These are phyloP conservation scores for Sterna hirundo DNA, from an alignment of 2,113 vertebrate species.

Conservation along the genomic window DNA sequence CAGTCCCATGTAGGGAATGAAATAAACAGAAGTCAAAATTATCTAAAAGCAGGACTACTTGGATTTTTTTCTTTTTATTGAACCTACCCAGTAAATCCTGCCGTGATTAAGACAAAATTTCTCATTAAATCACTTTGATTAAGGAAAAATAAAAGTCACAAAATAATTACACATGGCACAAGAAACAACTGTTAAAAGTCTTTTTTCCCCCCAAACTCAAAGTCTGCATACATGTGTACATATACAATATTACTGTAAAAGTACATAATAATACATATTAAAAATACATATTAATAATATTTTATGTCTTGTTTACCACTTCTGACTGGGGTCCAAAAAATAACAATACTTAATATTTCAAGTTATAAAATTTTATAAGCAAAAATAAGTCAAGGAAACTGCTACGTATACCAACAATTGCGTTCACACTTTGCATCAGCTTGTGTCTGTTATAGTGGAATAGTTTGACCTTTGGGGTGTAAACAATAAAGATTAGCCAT, in stretches of 20 bases:
- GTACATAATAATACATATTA: neutral
- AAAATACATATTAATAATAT: neutral
- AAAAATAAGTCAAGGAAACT: neutral
- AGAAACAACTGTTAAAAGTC: neutral
- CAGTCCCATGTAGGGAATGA: neutral
- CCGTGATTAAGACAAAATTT: neutral
- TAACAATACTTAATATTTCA: neutral
- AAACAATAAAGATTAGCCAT: neutral
- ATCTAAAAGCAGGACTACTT: neutral
- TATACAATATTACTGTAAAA: neutral
- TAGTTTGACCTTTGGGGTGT: neutral
- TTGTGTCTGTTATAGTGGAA: neutral
- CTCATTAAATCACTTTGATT: neutral
- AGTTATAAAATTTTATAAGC: neutral
- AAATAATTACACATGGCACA: neutral
- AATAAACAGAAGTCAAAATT: slow-evolving; percentile 9
- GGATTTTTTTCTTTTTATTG: neutral
- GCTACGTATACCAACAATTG: neutral
- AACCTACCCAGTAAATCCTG: neutral
- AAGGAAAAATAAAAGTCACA: neutral
- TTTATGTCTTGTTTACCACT: neutral
- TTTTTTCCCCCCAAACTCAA: rapidly evolving
- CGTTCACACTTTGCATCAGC: neutral
- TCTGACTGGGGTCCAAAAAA: neutral
- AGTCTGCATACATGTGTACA: neutral